Percentiles rank a stretch among this genome's conserved stretches.
phyloP scores from a whole-genome alignment of 2,797 vertebrate species.

The Triplophysa yarkandensis region DNA sequence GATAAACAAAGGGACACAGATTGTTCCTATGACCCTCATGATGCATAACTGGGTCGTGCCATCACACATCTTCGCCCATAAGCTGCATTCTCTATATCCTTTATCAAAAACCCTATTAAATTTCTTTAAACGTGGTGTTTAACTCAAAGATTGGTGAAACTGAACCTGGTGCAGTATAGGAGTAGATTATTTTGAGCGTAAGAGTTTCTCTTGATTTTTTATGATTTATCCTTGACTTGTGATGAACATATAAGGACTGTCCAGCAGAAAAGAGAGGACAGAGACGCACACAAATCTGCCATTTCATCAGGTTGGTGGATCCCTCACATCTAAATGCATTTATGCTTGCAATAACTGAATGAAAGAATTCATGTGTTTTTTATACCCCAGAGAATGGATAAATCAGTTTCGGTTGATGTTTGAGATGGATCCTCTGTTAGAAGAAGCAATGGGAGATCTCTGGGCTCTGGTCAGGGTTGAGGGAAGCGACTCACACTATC shows the following conservation, averaged over 20 bases:
- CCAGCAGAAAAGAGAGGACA: conserved; percentile 69
- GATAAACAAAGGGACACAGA: conserved; percentile 74
- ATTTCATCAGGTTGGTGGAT: conserved; percentile 83
- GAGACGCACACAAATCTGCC: conserved; percentile 79
- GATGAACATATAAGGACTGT: conserved; percentile 83
- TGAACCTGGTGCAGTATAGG: conserved; percentile 4
- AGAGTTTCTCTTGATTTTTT: conserved; percentile 10
- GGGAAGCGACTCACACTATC: conserved; percentile 71
- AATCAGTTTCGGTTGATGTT: conserved; percentile 81
- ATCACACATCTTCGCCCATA: conserved; percentile 81
- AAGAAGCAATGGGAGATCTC: conserved; percentile 83
- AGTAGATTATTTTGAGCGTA: conserved; percentile 44
- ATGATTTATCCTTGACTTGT: conserved; percentile 66
- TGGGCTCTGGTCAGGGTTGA: conserved; percentile 80
- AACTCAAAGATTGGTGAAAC: background rate
- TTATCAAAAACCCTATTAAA: conserved; percentile 1
- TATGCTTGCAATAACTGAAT: background rate
- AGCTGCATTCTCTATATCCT: conserved; percentile 89
- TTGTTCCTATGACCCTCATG: conserved; percentile 87
- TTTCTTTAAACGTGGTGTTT: background rate
- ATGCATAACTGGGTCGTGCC: conserved; percentile 92
- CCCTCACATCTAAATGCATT: background rate
- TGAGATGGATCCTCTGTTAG: conserved; percentile 79
- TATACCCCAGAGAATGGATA: conserved; percentile 82
- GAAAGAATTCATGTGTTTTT: background rate